Percentiles rank a stretch among this genome's conserved stretches.
phyloP scores from a whole-genome alignment of 2,888 invertebrate species.

The Caenorhabditis angaria region DNA sequence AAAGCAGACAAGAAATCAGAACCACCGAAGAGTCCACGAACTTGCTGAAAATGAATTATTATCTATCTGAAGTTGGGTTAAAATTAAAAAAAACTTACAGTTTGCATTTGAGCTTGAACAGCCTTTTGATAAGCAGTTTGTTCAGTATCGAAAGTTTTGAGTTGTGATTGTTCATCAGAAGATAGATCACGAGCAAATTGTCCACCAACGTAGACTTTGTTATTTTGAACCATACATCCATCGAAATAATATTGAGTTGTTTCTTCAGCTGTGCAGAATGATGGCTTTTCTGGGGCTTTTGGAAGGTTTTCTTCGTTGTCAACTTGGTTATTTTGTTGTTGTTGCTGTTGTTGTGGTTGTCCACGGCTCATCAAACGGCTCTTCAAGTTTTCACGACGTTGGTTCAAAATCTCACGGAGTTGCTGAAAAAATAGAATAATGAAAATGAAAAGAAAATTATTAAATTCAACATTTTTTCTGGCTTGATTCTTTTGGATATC shows the following conservation, averaged over 20 bases:
- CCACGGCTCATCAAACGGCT: slow-evolving; percentile 16
- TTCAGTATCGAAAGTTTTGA: slow-evolving; percentile 64
- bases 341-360: slow-evolving; percentile 25
- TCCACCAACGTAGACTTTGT: slow-evolving; percentile 69
- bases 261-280: slow-evolving; percentile 67
- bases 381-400: slow-evolving; percentile 41
- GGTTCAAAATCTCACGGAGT: slow-evolving; percentile 34
- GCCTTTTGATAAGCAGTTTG: slow-evolving; percentile 62
- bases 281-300: slow-evolving; percentile 64
- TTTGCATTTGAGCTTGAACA: slow-evolving; percentile 56
- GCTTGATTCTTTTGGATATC: too few species aligned
- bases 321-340: slow-evolving; percentile 25
- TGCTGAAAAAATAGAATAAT: slow-evolving; percentile 20
- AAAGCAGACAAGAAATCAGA: slow-evolving; percentile 55
- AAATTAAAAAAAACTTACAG: slow-evolving; percentile 20
- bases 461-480: too few species aligned
- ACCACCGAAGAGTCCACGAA: slow-evolving; percentile 66
- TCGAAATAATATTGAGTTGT: slow-evolving; percentile 71
- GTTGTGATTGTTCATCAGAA: slow-evolving; percentile 56
- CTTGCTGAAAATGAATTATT: slow-evolving; percentile 51
- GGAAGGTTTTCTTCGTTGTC: slow-evolving; percentile 26
- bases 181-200: slow-evolving; percentile 67
- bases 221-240: slow-evolving; percentile 66
- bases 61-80: not conserved
- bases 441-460: not conserved